Evolutionary conservation across 2,113 vertebrate species (phyloP).

Genomic region (Tetrax tetrax): DNA sequence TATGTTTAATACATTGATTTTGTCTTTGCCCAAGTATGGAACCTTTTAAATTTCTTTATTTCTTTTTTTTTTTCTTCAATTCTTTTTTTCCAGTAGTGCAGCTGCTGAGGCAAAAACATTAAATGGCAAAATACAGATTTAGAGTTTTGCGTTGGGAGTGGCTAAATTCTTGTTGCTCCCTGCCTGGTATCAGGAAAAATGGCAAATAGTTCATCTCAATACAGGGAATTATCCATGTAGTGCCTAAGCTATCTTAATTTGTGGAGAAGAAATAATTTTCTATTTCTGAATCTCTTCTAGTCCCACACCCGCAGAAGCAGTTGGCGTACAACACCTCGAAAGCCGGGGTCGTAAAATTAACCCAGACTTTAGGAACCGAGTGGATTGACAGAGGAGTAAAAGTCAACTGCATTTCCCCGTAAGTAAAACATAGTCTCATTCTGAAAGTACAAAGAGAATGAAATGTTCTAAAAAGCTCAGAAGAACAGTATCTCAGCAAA

Average conservation of each 20-base stretch:
- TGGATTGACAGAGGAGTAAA: slow-evolving; percentile 81
- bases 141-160: neutral
- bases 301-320: slow-evolving; percentile 85
- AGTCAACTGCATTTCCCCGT: slow-evolving; percentile 85
- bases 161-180: neutral
- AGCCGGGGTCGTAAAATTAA: slow-evolving; percentile 81
- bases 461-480: slow-evolving; percentile 58
- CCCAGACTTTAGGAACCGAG: slow-evolving; percentile 81
- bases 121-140: neutral
- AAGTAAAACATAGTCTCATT: slow-evolving; percentile 61
- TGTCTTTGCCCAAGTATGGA: neutral
- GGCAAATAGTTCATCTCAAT: neutral
- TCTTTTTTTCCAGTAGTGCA: neutral
- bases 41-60: neutral
- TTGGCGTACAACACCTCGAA: slow-evolving; percentile 81
- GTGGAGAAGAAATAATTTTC: slow-evolving; percentile 38
- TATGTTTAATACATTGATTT: neutral
- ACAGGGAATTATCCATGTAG: neutral
- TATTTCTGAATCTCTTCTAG: slow-evolving; percentile 36
- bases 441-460: slow-evolving; percentile 32
- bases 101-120: neutral
- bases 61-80: neutral
- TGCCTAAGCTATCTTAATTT: neutral
- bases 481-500: slow-evolving; percentile 47
- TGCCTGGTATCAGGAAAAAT: neutral